Conservation (phyloP, 2,113 vertebrate genomes). For the Podiceps cristatus region DNA sequence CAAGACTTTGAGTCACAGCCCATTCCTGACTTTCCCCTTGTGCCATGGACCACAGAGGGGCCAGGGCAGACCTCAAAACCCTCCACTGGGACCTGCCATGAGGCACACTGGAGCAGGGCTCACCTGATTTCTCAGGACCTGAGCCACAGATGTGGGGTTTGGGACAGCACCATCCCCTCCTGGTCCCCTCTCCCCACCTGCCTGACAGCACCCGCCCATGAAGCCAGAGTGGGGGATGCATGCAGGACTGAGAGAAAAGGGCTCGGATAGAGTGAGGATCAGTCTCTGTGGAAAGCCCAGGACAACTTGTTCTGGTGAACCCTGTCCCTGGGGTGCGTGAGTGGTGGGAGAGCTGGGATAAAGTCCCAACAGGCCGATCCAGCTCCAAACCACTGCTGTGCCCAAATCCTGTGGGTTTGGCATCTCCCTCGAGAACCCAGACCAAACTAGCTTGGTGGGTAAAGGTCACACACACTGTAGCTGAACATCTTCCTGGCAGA, state of each 20-base stretch:
- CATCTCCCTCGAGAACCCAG: not conserved
- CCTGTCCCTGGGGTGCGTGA: not conserved
- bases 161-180: not conserved
- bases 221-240: rapidly evolving
- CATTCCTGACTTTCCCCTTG: rapidly evolving
- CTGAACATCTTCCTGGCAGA: constrained; percentile 11
- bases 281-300: not conserved
- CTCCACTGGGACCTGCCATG: not conserved
- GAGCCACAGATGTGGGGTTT: not conserved
- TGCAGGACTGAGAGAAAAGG: not conserved
- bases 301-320: not conserved
- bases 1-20: not conserved
- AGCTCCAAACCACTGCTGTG: not conserved
- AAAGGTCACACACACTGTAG: not conserved
- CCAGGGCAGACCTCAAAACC: not conserved
- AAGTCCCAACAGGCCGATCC: not conserved
- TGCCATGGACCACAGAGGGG: not conserved
- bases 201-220: rapidly evolving
- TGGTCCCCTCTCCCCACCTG: not conserved
- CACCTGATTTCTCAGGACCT: not conserved
- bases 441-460: not conserved
- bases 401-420: not conserved
- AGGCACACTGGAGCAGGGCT: not conserved
- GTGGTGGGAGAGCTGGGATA: not conserved
- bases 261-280: not conserved